Conservation (phyloP, 1,140 invertebrate species). For the Eumaeus atala region DNA sequence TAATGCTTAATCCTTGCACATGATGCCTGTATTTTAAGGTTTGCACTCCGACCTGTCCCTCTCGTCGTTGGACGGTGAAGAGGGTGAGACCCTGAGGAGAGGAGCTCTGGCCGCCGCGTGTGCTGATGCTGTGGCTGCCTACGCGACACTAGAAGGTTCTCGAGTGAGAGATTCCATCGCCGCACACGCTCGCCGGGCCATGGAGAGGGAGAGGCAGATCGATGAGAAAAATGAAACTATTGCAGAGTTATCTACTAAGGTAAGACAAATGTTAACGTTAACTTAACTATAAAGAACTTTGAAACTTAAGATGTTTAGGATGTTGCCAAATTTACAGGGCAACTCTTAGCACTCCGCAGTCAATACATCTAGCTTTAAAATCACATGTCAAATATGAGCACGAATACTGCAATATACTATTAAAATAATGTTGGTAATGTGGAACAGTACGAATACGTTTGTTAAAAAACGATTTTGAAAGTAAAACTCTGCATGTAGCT, state of each 20-base stretch:
- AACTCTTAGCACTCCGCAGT: neutral
- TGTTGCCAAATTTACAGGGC: neutral
- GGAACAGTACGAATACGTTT: no score
- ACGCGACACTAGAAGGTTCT: constrained; percentile 84
- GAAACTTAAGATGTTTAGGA: no score
- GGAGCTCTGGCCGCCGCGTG: constrained; percentile 77
- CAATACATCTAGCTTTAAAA: neutral
- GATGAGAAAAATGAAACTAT: constrained; percentile 86
- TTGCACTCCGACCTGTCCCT: constrained; percentile 76
- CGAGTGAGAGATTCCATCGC: constrained; percentile 87
- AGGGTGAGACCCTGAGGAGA: constrained; percentile 72
- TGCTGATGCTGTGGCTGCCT: constrained; percentile 81
- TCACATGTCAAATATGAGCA: neutral
- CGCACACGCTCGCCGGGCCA: constrained; percentile 81
- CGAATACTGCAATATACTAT: neutral
- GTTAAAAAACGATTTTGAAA: no score
- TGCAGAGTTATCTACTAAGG: constrained; percentile 86
- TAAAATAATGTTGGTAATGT: neutral
- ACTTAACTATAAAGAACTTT: no score
- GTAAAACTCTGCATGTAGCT: no score
- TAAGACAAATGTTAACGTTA: no score
- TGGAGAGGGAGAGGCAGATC: constrained; percentile 85
- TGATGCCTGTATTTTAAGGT: constrained; percentile 46
- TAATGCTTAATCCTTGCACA: no score
- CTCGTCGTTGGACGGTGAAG: constrained; percentile 71